Evolutionary conservation across 1,140 invertebrate species (phyloP).

Genomic region (Trichogramma pretiosum): DNA sequence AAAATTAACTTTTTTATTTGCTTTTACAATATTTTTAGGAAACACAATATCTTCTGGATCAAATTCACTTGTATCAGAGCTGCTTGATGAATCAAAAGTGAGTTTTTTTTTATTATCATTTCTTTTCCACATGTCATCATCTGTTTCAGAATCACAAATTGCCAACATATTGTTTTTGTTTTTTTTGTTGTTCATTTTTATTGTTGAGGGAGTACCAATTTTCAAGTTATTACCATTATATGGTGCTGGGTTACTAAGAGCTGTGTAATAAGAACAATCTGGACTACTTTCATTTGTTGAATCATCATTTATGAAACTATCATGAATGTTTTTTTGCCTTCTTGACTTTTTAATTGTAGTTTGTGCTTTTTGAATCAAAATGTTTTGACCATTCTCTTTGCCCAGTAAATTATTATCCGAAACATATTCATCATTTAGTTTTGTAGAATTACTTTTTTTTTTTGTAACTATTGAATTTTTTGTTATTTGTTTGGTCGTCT

Average conservation of each 20-base stretch:
- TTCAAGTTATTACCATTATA: constrained; percentile 15
- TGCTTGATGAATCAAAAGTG: constrained; percentile 30
- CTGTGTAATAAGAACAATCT: constrained; percentile 32
- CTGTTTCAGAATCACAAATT: constrained; percentile 35
- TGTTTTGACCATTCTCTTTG: constrained; percentile 1
- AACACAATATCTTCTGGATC: constrained; percentile 38
- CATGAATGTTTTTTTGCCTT: not conserved
- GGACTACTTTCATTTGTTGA: constrained; percentile 23
- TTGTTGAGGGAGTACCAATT: not conserved
- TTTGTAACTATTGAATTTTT: not conserved
- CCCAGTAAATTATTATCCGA: not conserved
- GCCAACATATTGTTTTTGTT: constrained; percentile 21
- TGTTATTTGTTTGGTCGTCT: constrained; percentile 15
- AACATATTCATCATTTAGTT: not conserved
- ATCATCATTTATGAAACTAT: constrained; percentile 33
- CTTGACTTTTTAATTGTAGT: constrained; percentile 10
- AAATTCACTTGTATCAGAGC: constrained; percentile 39
- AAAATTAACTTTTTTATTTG: constrained; percentile 3
- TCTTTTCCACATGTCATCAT: constrained; percentile 18
- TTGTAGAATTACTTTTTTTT: constrained; percentile 11
- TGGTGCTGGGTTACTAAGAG: constrained; percentile 25
- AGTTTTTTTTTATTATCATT: constrained; percentile 24
- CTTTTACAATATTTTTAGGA: constrained; percentile 24
- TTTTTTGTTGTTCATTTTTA: constrained; percentile 10
- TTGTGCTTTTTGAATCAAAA: not conserved